phyloP scores from a whole-genome alignment of 30 jellyfish, hydroid and myxozoan species.

The Pseudorhiza aurosa region DNA sequence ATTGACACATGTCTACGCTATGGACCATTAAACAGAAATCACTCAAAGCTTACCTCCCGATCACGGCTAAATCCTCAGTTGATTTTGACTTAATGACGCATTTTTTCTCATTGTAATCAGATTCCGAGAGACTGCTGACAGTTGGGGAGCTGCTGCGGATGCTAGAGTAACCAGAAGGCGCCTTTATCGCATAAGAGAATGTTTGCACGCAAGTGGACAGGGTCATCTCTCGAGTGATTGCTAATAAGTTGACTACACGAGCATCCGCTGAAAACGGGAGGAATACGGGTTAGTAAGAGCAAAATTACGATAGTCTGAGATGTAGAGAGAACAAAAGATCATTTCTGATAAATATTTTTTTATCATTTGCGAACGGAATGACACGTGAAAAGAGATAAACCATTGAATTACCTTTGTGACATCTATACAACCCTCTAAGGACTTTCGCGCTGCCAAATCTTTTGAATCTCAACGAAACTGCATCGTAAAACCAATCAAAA shows the following conservation, averaged over 20 bases:
- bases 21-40: no score
- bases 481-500: slow-evolving; percentile 87
- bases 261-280: slow-evolving; percentile 40
- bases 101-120: slow-evolving; percentile 1
- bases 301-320: not conserved
- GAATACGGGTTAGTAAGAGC: no score
- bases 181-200: not conserved
- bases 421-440: slow-evolving; percentile 76
- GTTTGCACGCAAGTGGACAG: not conserved
- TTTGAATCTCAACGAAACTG: slow-evolving; percentile 71
- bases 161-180: slow-evolving; percentile 12
- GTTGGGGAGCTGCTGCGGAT: slow-evolving; percentile 31
- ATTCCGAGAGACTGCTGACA: slow-evolving; percentile 23
- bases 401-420: slow-evolving; percentile 63
- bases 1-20: no score
- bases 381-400: no score
- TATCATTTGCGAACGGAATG: no score
- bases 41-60: not conserved
- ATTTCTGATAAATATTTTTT: no score
- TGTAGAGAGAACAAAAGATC: not conserved
- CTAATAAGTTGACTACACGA: slow-evolving; percentile 24
- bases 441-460: slow-evolving; percentile 95
- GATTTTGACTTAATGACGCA: slow-evolving; percentile 33
- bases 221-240: slow-evolving; percentile 41
- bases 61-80: slow-evolving; percentile 37